A percentile compares a stretch with the other conserved stretches of the same genome.
phyloP scores from a whole-genome alignment of 53 echinoderm and acorn worm species.

The Actinopyga echinites region DNA sequence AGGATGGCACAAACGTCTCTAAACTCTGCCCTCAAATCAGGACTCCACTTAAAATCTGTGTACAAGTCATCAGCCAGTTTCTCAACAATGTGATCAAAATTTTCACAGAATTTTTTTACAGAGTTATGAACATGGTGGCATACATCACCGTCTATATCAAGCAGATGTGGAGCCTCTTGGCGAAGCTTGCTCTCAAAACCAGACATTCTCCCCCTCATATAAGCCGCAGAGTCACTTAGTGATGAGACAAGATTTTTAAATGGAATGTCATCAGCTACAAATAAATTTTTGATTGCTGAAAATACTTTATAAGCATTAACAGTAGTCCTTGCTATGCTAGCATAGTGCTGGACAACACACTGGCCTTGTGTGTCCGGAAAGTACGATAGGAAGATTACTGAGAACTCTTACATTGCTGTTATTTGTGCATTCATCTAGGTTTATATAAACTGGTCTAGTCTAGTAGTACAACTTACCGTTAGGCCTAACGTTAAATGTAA shows the following conservation, averaged over 20 bases:
- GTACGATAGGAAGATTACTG: conserved; percentile 32
- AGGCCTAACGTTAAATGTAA: too few relatives aligned
- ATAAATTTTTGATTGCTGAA: conserved; percentile 24
- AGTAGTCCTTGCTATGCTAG: conserved; percentile 16
- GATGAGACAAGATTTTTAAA: conserved; percentile 42
- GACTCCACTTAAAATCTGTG: conserved; percentile 52
- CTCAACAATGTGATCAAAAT: conserved; percentile 49
- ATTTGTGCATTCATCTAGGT: conserved; percentile 51
- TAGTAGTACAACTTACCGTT: too few relatives aligned
- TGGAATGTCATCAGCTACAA: conserved; percentile 47
- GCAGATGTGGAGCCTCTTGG: conserved; percentile 35
- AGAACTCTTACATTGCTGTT: conserved; percentile 38
- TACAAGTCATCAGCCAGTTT: conserved; percentile 39
- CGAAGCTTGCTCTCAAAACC: conserved; percentile 54
- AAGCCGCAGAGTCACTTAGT: conserved; percentile 55
- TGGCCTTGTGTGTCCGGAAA: conserved; percentile 26
- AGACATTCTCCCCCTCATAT: conserved; percentile 50
- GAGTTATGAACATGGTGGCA: conserved; percentile 64
- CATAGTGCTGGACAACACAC: conserved; percentile 29
- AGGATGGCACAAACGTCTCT: conserved; percentile 27
- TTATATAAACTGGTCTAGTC: conserved; percentile 27
- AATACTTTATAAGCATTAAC: conserved; percentile 25
- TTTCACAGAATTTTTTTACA: conserved; percentile 45
- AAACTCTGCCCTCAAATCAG: conserved; percentile 38
- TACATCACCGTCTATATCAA: conserved; percentile 59